These are phyloP conservation scores for Phalacrocorax aristotelis DNA, from an alignment of 2,113 vertebrate genomes.

Conservation along the genomic window DNA sequence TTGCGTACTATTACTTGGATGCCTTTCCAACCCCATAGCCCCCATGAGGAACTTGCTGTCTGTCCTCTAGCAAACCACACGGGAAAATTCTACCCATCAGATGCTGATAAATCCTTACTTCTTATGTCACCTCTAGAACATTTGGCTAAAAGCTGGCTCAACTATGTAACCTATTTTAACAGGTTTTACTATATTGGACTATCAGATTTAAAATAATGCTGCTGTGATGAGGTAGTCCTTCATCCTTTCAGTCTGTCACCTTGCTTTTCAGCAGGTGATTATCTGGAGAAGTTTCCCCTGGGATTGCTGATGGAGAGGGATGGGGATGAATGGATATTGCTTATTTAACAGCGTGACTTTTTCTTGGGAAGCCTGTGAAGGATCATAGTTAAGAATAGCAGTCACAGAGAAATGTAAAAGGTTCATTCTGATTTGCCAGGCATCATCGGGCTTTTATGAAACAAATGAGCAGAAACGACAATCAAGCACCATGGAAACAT, in stretches of 20 bases:
- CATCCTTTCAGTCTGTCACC: background rate
- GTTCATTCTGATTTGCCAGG: background rate
- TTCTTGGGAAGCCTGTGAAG: background rate
- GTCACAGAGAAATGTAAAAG: background rate
- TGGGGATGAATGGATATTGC: background rate
- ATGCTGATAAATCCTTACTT: background rate
- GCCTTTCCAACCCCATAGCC: background rate
- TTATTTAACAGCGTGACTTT: background rate
- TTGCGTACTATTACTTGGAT: background rate
- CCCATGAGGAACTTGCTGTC: background rate
- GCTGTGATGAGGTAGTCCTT: background rate
- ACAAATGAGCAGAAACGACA: background rate
- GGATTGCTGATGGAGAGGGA: background rate
- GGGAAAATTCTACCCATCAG: background rate
- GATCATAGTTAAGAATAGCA: background rate
- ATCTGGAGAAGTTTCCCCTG: background rate
- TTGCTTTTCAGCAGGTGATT: background rate
- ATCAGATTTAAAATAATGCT: background rate
- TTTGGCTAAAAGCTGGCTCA: background rate
- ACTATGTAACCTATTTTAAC: background rate
- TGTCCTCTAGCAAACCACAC: background rate
- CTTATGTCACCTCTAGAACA: background rate
- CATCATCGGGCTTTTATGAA: background rate
- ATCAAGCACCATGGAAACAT: background rate
- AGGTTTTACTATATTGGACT: background rate